phyloP scores from a whole-genome alignment of 2,797 vertebrate species.

The Pangasius larnaudii region DNA sequence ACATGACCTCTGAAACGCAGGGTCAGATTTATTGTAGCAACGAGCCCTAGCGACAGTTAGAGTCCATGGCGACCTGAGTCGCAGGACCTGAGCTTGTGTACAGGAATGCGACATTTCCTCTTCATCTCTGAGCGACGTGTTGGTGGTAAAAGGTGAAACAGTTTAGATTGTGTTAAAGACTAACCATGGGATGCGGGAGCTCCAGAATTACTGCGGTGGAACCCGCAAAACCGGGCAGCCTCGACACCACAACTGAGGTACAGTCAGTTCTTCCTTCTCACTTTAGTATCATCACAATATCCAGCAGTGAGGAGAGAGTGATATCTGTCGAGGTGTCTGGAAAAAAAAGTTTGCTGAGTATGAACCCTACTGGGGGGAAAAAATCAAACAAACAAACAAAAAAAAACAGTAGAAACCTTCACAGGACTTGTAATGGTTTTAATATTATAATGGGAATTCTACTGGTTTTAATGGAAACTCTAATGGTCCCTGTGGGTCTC shows the following conservation, averaged over 20 bases:
- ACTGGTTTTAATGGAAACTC: no score
- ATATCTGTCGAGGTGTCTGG: no score
- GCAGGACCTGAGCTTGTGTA: conserved; percentile 45
- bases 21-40: conserved; percentile 83
- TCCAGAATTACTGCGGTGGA: conserved; percentile 66
- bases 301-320: background rate
- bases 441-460: no score
- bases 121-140: conserved; percentile 21
- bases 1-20: conserved; percentile 47
- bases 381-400: no score
- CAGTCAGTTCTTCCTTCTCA: background rate
- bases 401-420: no score
- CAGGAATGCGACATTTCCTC: conserved; percentile 67
- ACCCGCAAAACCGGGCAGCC: conserved; percentile 53
- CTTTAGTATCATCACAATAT: background rate
- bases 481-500: no score
- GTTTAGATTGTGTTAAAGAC: conserved; percentile 2
- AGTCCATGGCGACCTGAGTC: conserved; percentile 61
- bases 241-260: conserved; percentile 66
- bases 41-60: conserved; percentile 71
- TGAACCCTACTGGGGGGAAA: background rate
- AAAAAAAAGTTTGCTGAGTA: background rate
- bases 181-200: conserved; percentile 72
- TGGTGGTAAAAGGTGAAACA: background rate
- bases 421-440: no score